Percentiles rank a stretch among this genome's conserved stretches.
These are phyloP conservation scores for Malachius bipustulatus DNA, from an alignment of 2,888 invertebrate genomes.

Conservation along the genomic window DNA sequence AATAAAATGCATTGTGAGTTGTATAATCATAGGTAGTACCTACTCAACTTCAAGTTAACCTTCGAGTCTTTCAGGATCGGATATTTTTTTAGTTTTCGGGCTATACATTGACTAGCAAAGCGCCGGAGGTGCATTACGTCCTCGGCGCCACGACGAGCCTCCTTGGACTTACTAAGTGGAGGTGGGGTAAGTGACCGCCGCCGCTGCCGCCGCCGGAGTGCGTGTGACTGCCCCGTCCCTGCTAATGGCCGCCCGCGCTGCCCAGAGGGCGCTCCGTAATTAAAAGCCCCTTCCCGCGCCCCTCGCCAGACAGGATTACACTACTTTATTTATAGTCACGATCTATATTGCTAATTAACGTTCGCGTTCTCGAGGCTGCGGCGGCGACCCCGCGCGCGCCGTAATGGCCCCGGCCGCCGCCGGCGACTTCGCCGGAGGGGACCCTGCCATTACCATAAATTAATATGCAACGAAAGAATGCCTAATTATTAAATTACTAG, in stretches of 20 bases:
- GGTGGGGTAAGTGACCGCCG: slow-evolving; percentile 11
- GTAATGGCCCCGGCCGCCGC: slow-evolving; percentile 25
- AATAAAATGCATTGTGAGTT: too few relatives aligned
- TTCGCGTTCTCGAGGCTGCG: slow-evolving; percentile 35
- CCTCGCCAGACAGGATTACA: slow-evolving; percentile 32
- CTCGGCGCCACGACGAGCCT: too few relatives aligned
- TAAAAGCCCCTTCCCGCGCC: slow-evolving; percentile 35
- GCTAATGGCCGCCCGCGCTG: slow-evolving; percentile 29
- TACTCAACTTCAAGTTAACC: too few relatives aligned
- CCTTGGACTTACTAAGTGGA: background rate
- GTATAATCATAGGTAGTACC: too few relatives aligned
- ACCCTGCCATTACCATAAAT: too few relatives aligned
- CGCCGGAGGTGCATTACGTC: too few relatives aligned
- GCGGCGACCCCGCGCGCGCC: slow-evolving; percentile 27
- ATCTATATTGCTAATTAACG: slow-evolving; percentile 39
- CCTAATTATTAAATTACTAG: too few relatives aligned
- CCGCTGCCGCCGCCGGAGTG: slow-evolving; percentile 18
- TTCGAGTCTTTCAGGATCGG: too few relatives aligned
- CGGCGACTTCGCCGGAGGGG: slow-evolving; percentile 1
- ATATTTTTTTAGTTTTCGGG: too few relatives aligned
- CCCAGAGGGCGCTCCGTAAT: slow-evolving; percentile 33
- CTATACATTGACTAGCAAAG: too few relatives aligned
- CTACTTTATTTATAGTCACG: slow-evolving; percentile 39
- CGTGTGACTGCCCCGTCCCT: slow-evolving; percentile 23
- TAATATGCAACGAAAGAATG: too few relatives aligned